phyloP scores from a whole-genome alignment of 2,888 invertebrate genomes.

The Trachelus troglodyta region DNA sequence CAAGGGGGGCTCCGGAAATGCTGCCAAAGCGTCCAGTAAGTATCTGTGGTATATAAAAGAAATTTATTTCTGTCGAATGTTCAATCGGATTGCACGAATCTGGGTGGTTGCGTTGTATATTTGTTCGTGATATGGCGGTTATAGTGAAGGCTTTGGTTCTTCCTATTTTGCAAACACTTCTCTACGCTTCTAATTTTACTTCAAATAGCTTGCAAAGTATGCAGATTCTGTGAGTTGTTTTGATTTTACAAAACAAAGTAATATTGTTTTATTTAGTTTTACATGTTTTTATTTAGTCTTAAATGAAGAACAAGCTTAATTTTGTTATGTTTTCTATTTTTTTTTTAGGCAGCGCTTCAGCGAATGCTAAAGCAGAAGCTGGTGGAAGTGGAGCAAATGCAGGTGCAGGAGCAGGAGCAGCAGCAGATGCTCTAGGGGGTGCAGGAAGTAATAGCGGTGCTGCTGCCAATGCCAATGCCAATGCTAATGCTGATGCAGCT shows the following conservation, averaged over 20 bases:
- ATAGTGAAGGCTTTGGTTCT: conserved; percentile 8
- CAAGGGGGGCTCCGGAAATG: conserved; percentile 18
- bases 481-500: not conserved
- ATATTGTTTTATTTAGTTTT: too few relatives aligned
- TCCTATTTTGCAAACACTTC: conserved; percentile 14
- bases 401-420: not conserved
- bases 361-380: conserved; percentile 12
- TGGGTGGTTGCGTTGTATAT: too few relatives aligned
- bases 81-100: not conserved
- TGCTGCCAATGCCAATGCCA: conserved; percentile 1
- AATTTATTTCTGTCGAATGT: conserved; percentile 2
- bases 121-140: conserved; percentile 1
- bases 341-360: conserved; percentile 5
- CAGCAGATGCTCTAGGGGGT: conserved; percentile 3
- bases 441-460: conserved; percentile 1
- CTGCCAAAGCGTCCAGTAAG: conserved; percentile 12
- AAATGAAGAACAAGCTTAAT: too few relatives aligned
- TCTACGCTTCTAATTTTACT: conserved; percentile 6
- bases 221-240: not conserved
- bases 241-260: too few relatives aligned
- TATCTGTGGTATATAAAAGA: not conserved
- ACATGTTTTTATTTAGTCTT: too few relatives aligned
- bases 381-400: conserved; percentile 1
- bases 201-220: conserved; percentile 1
- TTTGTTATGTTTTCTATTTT: too few relatives aligned